phyloP scores from a whole-genome alignment of 2,888 invertebrate species.

The Ophraella communa region DNA sequence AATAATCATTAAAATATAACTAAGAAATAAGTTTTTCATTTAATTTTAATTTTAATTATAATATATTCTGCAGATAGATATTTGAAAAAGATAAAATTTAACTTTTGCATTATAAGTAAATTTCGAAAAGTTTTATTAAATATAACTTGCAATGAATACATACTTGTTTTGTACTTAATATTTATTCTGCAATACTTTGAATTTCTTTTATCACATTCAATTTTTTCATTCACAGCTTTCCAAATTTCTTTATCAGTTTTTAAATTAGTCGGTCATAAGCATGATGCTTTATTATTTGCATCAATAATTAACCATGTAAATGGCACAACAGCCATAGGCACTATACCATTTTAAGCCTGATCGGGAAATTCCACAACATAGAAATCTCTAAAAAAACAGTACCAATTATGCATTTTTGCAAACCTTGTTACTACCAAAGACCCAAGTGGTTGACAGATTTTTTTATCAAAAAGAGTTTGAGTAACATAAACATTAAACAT shows the following conservation, averaged over 20 bases:
- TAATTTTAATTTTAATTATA: neutral
- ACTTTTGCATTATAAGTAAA: neutral
- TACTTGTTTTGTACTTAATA: slow-evolving; percentile 2
- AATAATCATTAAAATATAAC: neutral
- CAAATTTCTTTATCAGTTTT: neutral
- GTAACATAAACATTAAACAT: neutral
- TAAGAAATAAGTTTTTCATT: neutral
- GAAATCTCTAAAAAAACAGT: neutral
- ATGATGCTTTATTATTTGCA: neutral
- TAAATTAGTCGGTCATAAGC: slow-evolving; percentile 1
- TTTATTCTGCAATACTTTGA: neutral
- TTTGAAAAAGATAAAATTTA: neutral
- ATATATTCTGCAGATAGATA: neutral
- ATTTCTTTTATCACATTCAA: neutral
- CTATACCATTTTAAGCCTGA: neutral
- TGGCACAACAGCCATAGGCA: neutral
- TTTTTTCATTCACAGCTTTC: neutral
- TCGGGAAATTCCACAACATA: slow-evolving; percentile 5
- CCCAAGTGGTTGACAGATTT: neutral
- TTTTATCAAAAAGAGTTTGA: neutral
- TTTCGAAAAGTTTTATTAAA: neutral
- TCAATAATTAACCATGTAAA: slow-evolving; percentile 9
- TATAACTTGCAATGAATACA: neutral
- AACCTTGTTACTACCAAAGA: neutral
- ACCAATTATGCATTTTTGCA: neutral